Conservation (phyloP, 2,113 vertebrate species). For the Nanorana parkeri region DNA sequence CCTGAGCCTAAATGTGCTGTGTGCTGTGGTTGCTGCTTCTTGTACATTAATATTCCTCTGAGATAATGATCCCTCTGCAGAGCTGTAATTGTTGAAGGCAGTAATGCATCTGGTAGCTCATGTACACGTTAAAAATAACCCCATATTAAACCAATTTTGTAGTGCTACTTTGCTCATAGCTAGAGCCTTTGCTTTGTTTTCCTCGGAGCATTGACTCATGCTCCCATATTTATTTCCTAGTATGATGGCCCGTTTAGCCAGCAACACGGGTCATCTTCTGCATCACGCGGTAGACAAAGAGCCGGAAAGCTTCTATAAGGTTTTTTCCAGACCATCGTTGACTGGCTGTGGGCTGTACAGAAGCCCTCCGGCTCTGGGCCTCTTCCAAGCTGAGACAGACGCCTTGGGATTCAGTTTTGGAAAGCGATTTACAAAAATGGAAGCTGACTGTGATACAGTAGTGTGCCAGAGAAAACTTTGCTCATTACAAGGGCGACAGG, state of each 20-base stretch:
- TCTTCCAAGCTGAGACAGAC: conserved; percentile 20
- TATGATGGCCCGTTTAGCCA: background rate
- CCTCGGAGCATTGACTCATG: background rate
- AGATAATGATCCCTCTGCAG: conserved; percentile 37
- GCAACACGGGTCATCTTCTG: background rate
- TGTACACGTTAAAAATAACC: conserved; percentile 12
- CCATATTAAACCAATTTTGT: background rate
- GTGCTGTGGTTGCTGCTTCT: conserved; percentile 4
- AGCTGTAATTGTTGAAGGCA: conserved; percentile 24
- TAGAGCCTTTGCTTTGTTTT: conserved; percentile 25
- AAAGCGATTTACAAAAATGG: conserved; percentile 1
- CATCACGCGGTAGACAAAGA: background rate
- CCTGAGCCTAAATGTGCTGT: background rate
- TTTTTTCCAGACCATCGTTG: conserved; percentile 24
- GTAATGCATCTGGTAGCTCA: conserved; percentile 25
- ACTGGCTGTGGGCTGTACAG: background rate
- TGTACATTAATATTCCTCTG: conserved; percentile 29
- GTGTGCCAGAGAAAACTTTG: background rate
- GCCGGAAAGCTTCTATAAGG: background rate
- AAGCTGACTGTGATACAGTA: background rate
- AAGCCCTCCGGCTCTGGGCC: background rate
- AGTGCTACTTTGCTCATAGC: background rate
- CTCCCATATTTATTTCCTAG: background rate
- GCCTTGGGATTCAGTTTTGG: conserved; percentile 4
- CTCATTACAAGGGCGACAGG: background rate